phyloP scores from a whole-genome alignment of 2,888 invertebrate species.

The Antheraea yamamai region DNA sequence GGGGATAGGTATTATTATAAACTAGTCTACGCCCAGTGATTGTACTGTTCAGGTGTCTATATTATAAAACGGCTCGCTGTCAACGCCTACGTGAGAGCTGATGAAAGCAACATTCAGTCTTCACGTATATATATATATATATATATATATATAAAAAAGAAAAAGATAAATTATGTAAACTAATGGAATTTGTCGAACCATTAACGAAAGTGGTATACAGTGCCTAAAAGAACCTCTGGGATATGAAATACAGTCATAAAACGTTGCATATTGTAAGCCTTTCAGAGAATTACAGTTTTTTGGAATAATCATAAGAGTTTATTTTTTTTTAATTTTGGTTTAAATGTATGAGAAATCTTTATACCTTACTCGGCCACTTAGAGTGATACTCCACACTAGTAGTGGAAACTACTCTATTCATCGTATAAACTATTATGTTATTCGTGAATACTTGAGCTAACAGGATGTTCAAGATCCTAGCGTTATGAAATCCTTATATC shows the following conservation, averaged over 20 bases:
- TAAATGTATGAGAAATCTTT: conserved; percentile 71
- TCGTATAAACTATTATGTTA: neutral
- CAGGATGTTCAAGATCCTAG: neutral
- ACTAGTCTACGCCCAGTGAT: conserved; percentile 61
- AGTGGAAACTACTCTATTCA: neutral
- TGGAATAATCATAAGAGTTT: conserved; percentile 62
- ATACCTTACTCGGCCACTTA: conserved; percentile 29
- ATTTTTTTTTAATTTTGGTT: conserved; percentile 60
- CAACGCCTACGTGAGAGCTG: conserved; percentile 41
- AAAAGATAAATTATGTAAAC: conserved; percentile 33
- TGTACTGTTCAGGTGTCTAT: conserved; percentile 37
- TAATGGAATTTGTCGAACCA: conserved; percentile 55
- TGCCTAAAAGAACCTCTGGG: conserved; percentile 78
- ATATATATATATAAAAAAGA: conserved; percentile 14
- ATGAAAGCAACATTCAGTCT: conserved; percentile 29
- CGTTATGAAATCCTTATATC: too few species aligned
- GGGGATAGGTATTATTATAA: conserved; percentile 64
- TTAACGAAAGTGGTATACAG: conserved; percentile 37
- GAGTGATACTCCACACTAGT: neutral
- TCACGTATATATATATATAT: conserved; percentile 17
- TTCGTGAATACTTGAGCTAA: neutral
- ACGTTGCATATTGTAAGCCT: conserved; percentile 59
- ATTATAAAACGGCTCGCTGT: conserved; percentile 39
- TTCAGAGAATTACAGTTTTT: conserved; percentile 64
- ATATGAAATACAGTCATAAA: conserved; percentile 52